Percentiles rank a stretch among this genome's conserved stretches.
phyloP scores from a whole-genome alignment of 2,113 vertebrate species.

The Mus spicilegus region DNA sequence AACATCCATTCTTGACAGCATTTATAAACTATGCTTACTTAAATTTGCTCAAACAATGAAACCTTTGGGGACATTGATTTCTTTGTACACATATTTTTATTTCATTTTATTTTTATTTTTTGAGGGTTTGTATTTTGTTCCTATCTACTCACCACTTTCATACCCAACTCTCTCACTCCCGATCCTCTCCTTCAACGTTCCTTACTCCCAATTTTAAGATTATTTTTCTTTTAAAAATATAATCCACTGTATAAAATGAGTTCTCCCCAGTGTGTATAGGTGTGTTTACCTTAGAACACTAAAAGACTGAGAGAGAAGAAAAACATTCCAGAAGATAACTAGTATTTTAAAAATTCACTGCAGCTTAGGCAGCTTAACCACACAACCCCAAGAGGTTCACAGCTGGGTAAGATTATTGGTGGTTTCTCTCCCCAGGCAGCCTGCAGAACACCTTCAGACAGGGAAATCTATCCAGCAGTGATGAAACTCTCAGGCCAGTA shows the following conservation, averaged over 20 bases:
- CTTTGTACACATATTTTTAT: not conserved
- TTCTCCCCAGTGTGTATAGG: not conserved
- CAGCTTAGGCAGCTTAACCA: not conserved
- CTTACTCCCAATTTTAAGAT: not conserved
- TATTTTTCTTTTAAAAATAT: not conserved
- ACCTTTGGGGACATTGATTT: not conserved
- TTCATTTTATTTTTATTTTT: not conserved
- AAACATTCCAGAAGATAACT: not conserved
- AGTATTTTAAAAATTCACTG: not conserved
- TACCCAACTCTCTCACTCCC: not conserved
- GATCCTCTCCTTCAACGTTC: no score
- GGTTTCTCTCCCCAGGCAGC: not conserved
- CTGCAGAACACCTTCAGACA: not conserved
- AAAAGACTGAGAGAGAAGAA: not conserved
- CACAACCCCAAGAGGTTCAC: not conserved
- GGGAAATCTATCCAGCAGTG: no score
- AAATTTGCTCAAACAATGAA: not conserved
- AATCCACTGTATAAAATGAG: not conserved
- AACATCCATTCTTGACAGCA: not conserved
- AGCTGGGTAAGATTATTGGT: not conserved
- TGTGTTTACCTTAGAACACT: not conserved
- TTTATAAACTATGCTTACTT: not conserved
- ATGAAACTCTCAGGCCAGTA: not conserved
- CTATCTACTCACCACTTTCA: not conserved
- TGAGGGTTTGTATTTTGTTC: not conserved